Percentiles rank a stretch among this genome's conserved stretches.
Conservation (phyloP, 2,113 vertebrate species). For the Regulus satrapa region DNA sequence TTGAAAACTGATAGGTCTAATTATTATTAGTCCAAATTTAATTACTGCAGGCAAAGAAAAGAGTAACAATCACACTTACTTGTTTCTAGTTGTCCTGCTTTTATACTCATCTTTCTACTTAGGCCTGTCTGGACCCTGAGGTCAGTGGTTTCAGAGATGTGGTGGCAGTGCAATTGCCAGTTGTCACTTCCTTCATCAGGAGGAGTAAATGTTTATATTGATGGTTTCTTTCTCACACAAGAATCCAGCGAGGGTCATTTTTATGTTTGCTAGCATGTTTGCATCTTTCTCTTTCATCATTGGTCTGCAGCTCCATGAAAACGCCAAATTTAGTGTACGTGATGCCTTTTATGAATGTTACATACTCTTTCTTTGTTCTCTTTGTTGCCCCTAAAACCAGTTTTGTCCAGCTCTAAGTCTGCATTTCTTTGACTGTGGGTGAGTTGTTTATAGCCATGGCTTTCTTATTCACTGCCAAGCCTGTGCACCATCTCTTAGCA, state of each 20-base stretch:
- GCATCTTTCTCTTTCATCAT: not conserved
- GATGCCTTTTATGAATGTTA: slow-evolving; percentile 13
- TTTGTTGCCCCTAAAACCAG: slow-evolving; percentile 52
- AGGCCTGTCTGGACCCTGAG: not conserved
- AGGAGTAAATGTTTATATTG: not conserved
- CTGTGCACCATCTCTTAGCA: slow-evolving; percentile 29
- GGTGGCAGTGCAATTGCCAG: not conserved
- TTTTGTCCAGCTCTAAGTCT: slow-evolving; percentile 53
- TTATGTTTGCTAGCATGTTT: not conserved
- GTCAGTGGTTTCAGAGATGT: not conserved
- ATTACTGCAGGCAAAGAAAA: not conserved
- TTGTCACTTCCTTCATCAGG: not conserved
- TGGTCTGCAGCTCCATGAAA: not conserved
- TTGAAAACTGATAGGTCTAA: not conserved
- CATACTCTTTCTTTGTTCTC: slow-evolving; percentile 48
- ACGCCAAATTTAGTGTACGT: not conserved
- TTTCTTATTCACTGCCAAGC: slow-evolving; percentile 26
- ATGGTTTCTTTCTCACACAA: not conserved
- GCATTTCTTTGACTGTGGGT: slow-evolving; percentile 53
- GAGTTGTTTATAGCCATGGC: slow-evolving; percentile 37
- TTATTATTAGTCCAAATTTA: not conserved
- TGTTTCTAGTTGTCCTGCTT: not conserved
- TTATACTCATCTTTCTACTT: not conserved
- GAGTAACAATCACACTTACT: not conserved
- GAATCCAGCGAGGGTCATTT: not conserved